These are phyloP conservation scores for Trachurus trachurus DNA, from an alignment of 2,797 vertebrate genomes.

Conservation along the genomic window DNA sequence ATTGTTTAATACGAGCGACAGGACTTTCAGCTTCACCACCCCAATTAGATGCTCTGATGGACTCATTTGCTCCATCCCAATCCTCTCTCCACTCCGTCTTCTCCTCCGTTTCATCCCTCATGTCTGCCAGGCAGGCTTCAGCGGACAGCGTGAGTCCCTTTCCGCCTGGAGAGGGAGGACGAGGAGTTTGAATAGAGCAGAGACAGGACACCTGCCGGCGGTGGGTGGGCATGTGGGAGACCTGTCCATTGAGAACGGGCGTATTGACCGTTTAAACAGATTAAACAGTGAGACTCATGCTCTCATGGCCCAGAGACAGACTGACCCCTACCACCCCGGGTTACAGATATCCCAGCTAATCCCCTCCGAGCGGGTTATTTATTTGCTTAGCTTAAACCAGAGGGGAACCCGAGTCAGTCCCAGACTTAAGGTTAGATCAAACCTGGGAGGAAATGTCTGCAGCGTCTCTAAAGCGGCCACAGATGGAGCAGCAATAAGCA, in stretches of 20 bases:
- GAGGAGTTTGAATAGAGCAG: slow-evolving; percentile 41
- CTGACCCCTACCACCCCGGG: slow-evolving; percentile 72
- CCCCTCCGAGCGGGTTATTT: slow-evolving; percentile 74
- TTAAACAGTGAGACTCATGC: slow-evolving; percentile 77
- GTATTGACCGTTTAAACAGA: slow-evolving; percentile 85
- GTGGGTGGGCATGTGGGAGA: slow-evolving; percentile 64
- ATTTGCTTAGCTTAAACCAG: slow-evolving; percentile 72
- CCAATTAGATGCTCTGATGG: slow-evolving; percentile 72
- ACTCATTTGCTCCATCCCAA: slow-evolving; percentile 55
- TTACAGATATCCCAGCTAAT: slow-evolving; percentile 64
- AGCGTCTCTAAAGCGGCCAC: slow-evolving; percentile 23
- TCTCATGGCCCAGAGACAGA: slow-evolving; percentile 63
- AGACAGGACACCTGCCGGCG: slow-evolving; percentile 64
- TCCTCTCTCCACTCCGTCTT: slow-evolving; percentile 51
- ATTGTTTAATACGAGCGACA: slow-evolving; percentile 37
- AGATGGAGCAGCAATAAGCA: slow-evolving; percentile 16
- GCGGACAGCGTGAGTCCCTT: slow-evolving; percentile 48
- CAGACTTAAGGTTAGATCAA: slow-evolving; percentile 51
- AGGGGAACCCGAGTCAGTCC: slow-evolving; percentile 41
- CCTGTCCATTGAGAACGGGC: slow-evolving; percentile 66
- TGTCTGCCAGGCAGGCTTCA: slow-evolving; percentile 64
- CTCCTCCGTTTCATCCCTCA: slow-evolving; percentile 54
- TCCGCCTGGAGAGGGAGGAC: slow-evolving; percentile 50
- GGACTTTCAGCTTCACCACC: slow-evolving; percentile 59
- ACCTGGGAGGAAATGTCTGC: slow-evolving; percentile 63